A percentile compares a stretch with the other conserved stretches of the same genome.
These are phyloP conservation scores for Hypomesus transpacificus DNA, from an alignment of 2,113 vertebrate genomes.

Conservation along the genomic window DNA sequence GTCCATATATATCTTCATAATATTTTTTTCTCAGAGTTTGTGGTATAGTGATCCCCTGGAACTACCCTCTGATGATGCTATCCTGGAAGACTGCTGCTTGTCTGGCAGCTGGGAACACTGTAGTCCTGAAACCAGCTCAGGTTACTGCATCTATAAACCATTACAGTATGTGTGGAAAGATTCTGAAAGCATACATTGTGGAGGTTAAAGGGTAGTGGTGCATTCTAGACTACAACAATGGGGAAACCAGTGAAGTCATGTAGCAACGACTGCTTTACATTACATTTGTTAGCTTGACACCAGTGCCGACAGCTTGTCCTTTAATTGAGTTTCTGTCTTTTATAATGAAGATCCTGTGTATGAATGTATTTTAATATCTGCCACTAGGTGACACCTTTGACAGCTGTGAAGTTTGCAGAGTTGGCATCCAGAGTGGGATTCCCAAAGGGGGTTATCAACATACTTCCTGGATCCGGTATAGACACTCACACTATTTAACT, in stretches of 20 bases:
- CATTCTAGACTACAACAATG: no score
- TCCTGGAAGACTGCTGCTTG: conserved; percentile 85
- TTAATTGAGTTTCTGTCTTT: no score
- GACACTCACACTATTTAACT: no score
- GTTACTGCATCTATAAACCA: conserved; percentile 49
- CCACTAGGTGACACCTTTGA: conserved; percentile 82
- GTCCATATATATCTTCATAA: no score
- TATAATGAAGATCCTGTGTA: no score
- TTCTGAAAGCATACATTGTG: no score
- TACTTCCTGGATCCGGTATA: conserved; percentile 81
- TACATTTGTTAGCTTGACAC: no score
- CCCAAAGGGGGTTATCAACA: conserved; percentile 82
- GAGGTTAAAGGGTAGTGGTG: no score
- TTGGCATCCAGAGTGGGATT: conserved; percentile 77
- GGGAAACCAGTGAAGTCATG: no score
- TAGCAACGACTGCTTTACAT: no score
- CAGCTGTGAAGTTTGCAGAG: conserved; percentile 85
- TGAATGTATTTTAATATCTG: not conserved
- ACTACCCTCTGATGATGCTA: conserved; percentile 89
- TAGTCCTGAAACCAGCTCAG: conserved; percentile 85
- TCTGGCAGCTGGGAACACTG: conserved; percentile 82
- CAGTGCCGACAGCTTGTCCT: no score
- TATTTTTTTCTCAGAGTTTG: conserved; percentile 70
- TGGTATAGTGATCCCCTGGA: conserved; percentile 86
- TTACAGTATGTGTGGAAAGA: no score